These are phyloP conservation scores for Glaucopsyche alexis DNA, from an alignment of 2,888 invertebrate genomes.

Conservation along the genomic window DNA sequence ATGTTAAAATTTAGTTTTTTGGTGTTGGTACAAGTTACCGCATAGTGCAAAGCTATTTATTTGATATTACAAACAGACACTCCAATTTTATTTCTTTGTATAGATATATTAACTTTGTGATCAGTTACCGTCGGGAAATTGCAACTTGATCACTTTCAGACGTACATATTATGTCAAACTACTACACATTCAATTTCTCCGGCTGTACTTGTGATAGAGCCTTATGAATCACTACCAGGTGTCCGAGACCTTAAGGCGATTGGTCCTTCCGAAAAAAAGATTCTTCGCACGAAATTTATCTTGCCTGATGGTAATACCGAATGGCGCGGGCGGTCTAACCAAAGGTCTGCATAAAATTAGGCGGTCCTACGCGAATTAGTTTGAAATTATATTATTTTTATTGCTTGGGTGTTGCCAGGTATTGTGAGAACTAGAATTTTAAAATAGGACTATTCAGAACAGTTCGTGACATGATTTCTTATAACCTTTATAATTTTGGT, in stretches of 20 bases:
- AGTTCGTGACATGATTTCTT: no score
- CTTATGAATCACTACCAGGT: not conserved
- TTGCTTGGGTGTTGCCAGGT: constrained; percentile 1
- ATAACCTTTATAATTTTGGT: no score
- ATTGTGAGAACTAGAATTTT: not conserved
- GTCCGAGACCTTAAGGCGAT: not conserved
- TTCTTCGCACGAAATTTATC: not conserved
- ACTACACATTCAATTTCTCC: not conserved
- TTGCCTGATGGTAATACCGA: not conserved
- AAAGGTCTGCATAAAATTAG: constrained; percentile 12
- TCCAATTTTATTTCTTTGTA: no score
- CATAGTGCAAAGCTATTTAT: no score
- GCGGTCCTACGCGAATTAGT: constrained; percentile 8
- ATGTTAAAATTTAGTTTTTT: no score
- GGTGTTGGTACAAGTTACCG: no score
- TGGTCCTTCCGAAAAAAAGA: not conserved
- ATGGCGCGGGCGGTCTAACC: not conserved
- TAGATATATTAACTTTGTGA: not conserved
- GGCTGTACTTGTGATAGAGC: not conserved
- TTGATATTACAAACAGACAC: no score
- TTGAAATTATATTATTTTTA: not conserved
- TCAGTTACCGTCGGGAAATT: not conserved
- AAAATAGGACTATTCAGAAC: not conserved
- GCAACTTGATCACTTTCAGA: not conserved
- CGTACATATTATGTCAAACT: not conserved